Percentiles rank a stretch among this genome's conserved stretches.
phyloP scores from a whole-genome alignment of 1,140 invertebrate species.

The Caenorhabditis briggsae region DNA sequence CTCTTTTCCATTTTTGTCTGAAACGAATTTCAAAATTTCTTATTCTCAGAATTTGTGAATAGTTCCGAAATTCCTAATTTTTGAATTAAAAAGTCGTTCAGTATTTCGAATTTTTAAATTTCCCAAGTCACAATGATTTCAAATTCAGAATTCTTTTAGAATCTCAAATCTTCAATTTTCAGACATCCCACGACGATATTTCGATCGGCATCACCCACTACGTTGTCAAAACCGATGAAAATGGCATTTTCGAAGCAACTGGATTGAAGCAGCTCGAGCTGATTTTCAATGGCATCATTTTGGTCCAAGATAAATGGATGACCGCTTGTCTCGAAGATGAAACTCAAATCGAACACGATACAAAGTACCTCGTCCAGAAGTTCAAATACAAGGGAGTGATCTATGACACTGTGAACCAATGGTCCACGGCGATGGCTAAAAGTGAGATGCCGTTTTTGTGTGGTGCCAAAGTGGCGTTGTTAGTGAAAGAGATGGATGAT shows the following conservation, averaged over 20 bases:
- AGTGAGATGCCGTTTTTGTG: neutral
- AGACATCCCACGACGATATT: neutral
- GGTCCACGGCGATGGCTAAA: conserved; percentile 5
- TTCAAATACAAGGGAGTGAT: neutral
- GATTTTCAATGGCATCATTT: conserved; percentile 4
- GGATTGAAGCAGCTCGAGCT: neutral
- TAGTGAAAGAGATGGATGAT: neutral
- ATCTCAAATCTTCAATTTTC: neutral
- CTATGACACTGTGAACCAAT: neutral
- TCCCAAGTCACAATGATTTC: neutral
- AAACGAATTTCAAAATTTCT: too few species aligned
- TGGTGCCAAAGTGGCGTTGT: neutral
- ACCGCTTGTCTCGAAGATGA: neutral
- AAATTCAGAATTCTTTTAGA: too few species aligned
- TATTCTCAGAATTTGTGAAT: too few species aligned
- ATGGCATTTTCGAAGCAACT: neutral
- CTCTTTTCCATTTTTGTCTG: too few species aligned
- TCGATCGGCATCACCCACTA: neutral
- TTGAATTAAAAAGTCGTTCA: too few species aligned
- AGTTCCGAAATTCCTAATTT: too few species aligned
- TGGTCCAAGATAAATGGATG: neutral
- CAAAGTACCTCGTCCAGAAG: neutral
- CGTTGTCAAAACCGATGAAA: neutral
- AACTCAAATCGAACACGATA: neutral
- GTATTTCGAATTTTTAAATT: neutral